Percentiles rank a stretch among this genome's conserved stretches.
These are phyloP conservation scores for Chascanopsetta lugubris DNA, from an alignment of 2,113 vertebrate genomes.

Conservation along the genomic window DNA sequence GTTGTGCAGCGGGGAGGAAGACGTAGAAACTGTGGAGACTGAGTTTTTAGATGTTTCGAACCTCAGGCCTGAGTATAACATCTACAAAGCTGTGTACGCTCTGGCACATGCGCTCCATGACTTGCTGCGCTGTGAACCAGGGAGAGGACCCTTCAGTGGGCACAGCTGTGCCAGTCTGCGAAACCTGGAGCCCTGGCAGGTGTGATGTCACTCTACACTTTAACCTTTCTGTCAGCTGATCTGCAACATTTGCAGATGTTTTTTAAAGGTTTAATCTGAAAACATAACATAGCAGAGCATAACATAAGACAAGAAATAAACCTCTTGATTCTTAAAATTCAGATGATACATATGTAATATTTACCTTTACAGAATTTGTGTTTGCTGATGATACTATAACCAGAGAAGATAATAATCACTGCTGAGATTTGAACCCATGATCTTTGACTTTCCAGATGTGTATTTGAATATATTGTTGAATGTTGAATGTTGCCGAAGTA, in stretches of 20 bases:
- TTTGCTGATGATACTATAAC: too few species aligned
- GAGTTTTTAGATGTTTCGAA: conserved; percentile 55
- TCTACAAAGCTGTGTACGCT: conserved; percentile 13
- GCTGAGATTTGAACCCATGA: too few species aligned
- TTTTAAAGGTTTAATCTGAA: too few species aligned
- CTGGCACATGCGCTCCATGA: conserved; percentile 72
- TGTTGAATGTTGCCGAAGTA: too few species aligned
- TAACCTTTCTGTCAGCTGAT: background rate
- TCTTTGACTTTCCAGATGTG: too few species aligned
- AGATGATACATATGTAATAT: too few species aligned
- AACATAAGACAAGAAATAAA: too few species aligned
- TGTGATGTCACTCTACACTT: conserved; percentile 35
- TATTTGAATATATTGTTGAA: too few species aligned
- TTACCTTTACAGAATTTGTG: too few species aligned
- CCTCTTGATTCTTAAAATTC: too few species aligned
- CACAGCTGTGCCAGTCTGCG: conserved; percentile 65
- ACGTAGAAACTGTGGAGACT: conserved; percentile 31
- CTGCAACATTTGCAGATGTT: background rate
- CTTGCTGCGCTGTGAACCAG: conserved; percentile 68
- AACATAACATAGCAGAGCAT: too few species aligned
- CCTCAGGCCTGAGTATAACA: conserved; percentile 29
- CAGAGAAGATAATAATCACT: too few species aligned
- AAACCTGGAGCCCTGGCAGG: conserved; percentile 75
- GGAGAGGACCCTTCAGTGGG: conserved; percentile 68
- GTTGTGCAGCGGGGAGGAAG: conserved; percentile 65